These are phyloP conservation scores for Dysmachus trigonus DNA, from an alignment of 2,888 invertebrate species.

Conservation along the genomic window DNA sequence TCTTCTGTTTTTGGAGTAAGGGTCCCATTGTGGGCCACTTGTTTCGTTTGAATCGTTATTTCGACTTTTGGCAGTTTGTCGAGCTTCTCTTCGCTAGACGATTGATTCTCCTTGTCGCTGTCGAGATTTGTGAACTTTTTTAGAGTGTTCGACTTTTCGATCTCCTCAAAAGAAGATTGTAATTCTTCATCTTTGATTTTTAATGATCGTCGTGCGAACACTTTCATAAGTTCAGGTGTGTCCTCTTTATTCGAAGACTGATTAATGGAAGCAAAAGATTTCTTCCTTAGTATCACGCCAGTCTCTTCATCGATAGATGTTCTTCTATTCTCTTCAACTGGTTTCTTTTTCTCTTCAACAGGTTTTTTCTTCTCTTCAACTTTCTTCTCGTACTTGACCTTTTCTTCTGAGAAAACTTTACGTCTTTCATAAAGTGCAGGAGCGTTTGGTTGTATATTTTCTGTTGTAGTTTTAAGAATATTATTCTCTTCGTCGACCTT, in stretches of 20 bases:
- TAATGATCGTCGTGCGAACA: slow-evolving; percentile 81
- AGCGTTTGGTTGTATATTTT: slow-evolving; percentile 44
- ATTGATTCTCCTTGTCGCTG: slow-evolving; percentile 79
- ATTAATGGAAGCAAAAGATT: slow-evolving; percentile 57
- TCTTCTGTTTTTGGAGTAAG: slow-evolving; percentile 33
- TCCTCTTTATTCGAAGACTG: slow-evolving; percentile 64
- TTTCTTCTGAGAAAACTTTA: slow-evolving; percentile 59
- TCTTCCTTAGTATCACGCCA: slow-evolving; percentile 61
- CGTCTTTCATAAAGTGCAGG: slow-evolving; percentile 58
- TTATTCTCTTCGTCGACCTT: slow-evolving; percentile 54
- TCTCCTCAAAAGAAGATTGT: slow-evolving; percentile 67
- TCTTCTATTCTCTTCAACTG: slow-evolving; percentile 26
- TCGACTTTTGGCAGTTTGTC: slow-evolving; percentile 60
- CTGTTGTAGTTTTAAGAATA: slow-evolving; percentile 41
- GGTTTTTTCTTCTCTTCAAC: slow-evolving; percentile 58
- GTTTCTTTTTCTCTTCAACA: slow-evolving; percentile 59
- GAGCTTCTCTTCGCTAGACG: slow-evolving; percentile 66
- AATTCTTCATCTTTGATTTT: slow-evolving; percentile 80
- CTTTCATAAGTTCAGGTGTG: slow-evolving; percentile 83
- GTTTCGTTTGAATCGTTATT: slow-evolving; percentile 51
- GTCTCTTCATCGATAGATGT: slow-evolving; percentile 49
- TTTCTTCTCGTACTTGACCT: slow-evolving; percentile 56
- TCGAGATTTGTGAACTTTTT: slow-evolving; percentile 71
- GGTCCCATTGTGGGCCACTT: slow-evolving; percentile 42
- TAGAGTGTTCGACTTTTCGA: slow-evolving; percentile 56